Percentiles rank a stretch among this genome's conserved stretches.
phyloP scores from a whole-genome alignment of 2,797 vertebrate species.

The Acropternis orthonyx region DNA sequence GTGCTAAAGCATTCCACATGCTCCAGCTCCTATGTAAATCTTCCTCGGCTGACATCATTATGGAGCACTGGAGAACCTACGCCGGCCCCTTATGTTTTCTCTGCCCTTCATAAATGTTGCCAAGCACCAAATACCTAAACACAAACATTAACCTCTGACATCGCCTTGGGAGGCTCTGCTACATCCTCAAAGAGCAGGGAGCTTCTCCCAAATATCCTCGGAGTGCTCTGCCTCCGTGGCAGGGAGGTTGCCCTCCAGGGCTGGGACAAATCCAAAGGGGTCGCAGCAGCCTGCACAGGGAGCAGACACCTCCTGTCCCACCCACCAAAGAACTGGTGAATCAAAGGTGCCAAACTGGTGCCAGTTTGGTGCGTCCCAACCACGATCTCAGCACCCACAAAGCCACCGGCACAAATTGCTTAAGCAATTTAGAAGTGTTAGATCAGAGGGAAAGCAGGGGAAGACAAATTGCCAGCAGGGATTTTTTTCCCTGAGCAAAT shows the following conservation, averaged over 20 bases:
- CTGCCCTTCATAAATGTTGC: conserved; percentile 7
- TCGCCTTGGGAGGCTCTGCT: not conserved
- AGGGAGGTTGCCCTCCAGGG: not conserved
- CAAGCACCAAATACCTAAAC: conserved; percentile 53
- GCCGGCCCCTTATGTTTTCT: conserved; percentile 18
- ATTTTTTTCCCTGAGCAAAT: not conserved
- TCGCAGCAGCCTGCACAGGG: not conserved
- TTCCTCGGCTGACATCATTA: conserved; percentile 14
- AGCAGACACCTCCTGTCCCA: not conserved
- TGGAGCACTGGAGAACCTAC: conserved; percentile 34
- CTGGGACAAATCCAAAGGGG: not conserved
- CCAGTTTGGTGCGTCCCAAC: not conserved
- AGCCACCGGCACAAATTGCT: not conserved
- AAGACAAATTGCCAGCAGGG: not conserved
- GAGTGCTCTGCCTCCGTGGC: fast-evolving
- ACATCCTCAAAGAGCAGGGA: not conserved
- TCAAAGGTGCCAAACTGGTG: not conserved
- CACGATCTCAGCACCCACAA: not conserved
- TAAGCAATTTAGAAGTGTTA: not conserved
- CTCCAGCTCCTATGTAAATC: conserved; percentile 49
- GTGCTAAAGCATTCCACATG: conserved; percentile 63
- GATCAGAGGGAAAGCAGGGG: not conserved
- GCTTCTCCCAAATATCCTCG: not conserved
- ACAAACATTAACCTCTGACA: conserved; percentile 58
- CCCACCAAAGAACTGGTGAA: not conserved